Evolutionary conservation across 2,888 invertebrate genomes (phyloP).

Genomic region (Geotrupes spiniger): DNA sequence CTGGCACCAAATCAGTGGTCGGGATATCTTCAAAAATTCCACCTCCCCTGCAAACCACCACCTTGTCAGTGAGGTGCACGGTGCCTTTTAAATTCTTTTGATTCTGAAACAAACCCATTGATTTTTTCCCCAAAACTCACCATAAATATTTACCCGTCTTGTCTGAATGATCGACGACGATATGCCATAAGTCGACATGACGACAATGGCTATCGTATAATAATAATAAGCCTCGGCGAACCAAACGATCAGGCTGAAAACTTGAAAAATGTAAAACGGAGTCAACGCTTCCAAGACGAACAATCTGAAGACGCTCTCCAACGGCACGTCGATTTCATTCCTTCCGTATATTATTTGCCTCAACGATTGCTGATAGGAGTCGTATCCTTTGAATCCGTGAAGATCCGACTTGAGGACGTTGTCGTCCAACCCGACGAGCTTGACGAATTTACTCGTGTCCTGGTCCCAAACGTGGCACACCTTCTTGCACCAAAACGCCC

Average conservation of each 20-base stretch:
- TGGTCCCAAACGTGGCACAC: slow-evolving; percentile 80
- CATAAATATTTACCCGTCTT: slow-evolving; percentile 58
- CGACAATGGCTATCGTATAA: slow-evolving; percentile 81
- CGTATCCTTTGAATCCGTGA: slow-evolving; percentile 61
- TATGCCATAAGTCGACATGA: slow-evolving; percentile 82
- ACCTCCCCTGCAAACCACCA: slow-evolving; percentile 58
- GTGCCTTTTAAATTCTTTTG: slow-evolving; percentile 85
- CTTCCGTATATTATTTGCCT: slow-evolving; percentile 76
- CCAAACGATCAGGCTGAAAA: slow-evolving; percentile 89
- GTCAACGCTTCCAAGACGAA: slow-evolving; percentile 83
- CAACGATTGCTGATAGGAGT: slow-evolving; percentile 54
- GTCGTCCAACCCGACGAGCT: slow-evolving; percentile 71
- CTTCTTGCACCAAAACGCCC: slow-evolving; percentile 78
- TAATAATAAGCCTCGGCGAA: slow-evolving; percentile 82
- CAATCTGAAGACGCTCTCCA: slow-evolving; percentile 69
- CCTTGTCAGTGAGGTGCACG: slow-evolving; percentile 69
- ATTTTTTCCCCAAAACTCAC: no score
- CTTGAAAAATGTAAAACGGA: slow-evolving; percentile 94
- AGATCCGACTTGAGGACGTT: slow-evolving; percentile 62
- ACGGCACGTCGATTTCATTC: slow-evolving; percentile 81
- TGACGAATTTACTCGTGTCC: slow-evolving; percentile 62
- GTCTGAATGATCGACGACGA: slow-evolving; percentile 82
- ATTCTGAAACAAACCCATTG: slow-evolving; percentile 67
- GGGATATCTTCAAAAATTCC: slow-evolving; percentile 56
- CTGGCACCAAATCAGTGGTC: slow-evolving; percentile 79